Conservation (phyloP, 2,888 invertebrate species). For the Dioctria rufipes region DNA sequence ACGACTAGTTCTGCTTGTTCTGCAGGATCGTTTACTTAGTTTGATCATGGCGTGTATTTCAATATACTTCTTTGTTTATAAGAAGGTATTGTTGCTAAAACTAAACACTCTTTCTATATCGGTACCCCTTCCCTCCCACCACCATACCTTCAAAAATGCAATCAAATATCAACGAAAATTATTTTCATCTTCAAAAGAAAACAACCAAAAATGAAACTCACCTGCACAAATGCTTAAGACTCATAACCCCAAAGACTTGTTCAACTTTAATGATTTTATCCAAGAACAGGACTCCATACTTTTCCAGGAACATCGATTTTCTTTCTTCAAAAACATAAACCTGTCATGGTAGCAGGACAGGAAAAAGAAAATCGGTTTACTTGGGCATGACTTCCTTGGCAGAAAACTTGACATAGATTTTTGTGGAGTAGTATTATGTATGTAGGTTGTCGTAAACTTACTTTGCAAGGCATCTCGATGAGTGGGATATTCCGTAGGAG, state of each 20-base stretch:
- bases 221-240: constrained; percentile 82
- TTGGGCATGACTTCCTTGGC: neutral
- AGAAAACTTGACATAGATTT: neutral
- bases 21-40: too few species aligned
- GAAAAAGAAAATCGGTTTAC: constrained; percentile 19
- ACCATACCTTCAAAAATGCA: neutral
- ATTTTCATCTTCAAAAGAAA: neutral
- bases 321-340: constrained; percentile 64
- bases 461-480: constrained; percentile 73
- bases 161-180: neutral
- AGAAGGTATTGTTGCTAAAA: too few species aligned
- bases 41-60: too few species aligned
- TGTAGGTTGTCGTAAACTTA: constrained; percentile 60
- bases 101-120: too few species aligned
- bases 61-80: too few species aligned
- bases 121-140: too few species aligned
- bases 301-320: constrained; percentile 68
- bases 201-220: constrained; percentile 62
- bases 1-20: too few species aligned
- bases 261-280: constrained; percentile 68
- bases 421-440: too few species aligned
- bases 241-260: constrained; percentile 72
- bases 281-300: constrained; percentile 67
- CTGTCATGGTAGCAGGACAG: constrained; percentile 68
- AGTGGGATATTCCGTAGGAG: constrained; percentile 78